Conservation (phyloP, 2,797 vertebrate species). For the Chaetophractus vellerosus region DNA sequence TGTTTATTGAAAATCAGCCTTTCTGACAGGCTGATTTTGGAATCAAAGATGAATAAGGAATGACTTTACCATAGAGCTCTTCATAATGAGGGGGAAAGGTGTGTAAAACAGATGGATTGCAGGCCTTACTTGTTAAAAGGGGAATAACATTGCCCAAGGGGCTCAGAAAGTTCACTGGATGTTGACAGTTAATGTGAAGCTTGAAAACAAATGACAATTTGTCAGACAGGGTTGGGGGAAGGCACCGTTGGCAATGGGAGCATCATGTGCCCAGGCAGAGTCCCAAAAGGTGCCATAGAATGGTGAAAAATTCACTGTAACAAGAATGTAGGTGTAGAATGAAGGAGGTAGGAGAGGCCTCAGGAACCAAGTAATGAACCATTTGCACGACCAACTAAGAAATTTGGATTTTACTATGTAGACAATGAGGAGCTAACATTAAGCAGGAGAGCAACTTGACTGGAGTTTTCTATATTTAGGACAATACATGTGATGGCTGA, state of each 20-base stretch:
- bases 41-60: background rate
- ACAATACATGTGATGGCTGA: background rate
- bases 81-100: background rate
- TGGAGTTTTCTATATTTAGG: background rate
- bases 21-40: background rate
- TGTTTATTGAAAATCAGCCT: conserved; percentile 23
- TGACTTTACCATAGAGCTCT: background rate
- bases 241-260: background rate
- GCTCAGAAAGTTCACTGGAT: background rate
- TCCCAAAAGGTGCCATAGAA: background rate
- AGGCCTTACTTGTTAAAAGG: background rate
- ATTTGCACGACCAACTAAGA: background rate
- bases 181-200: background rate
- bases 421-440: background rate
- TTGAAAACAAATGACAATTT: background rate
- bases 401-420: background rate
- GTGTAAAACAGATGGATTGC: background rate
- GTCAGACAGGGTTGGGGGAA: background rate
- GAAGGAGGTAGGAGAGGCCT: background rate
- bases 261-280: background rate
- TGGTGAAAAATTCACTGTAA: background rate
- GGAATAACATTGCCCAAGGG: background rate
- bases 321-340: background rate
- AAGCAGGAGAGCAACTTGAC: conserved; percentile 18
- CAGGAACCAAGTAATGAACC: background rate